Conservation (phyloP, 2,888 invertebrate genomes). For the Nowickia ferox region DNA sequence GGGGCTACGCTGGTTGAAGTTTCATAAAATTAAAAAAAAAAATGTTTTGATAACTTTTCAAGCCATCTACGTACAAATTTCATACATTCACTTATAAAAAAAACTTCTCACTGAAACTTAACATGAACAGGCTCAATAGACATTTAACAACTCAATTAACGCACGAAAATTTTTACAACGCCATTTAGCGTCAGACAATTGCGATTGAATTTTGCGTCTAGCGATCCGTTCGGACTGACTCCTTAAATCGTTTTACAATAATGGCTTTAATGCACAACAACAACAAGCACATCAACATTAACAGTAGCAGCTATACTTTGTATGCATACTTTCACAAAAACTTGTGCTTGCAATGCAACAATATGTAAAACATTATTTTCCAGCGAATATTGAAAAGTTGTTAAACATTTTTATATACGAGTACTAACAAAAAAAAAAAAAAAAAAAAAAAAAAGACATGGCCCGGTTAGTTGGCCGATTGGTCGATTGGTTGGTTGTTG, state of each 20-base stretch:
- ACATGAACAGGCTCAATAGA: conserved; percentile 73
- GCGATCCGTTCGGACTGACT: conserved; percentile 28
- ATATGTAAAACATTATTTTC: conserved; percentile 61
- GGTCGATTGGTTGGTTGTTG: not conserved
- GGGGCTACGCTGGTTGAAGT: too few species aligned
- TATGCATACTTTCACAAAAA: not conserved
- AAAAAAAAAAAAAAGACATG: not conserved
- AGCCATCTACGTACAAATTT: not conserved
- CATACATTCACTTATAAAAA: not conserved
- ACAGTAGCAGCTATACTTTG: not conserved
- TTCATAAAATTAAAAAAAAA: not conserved
- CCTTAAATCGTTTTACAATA: conserved; percentile 59
- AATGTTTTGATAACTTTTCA: conserved; percentile 9
- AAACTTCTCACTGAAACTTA: not conserved
- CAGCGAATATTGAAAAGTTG: conserved; percentile 54
- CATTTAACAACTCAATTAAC: conserved; percentile 77
- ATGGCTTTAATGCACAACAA: conserved; percentile 23
- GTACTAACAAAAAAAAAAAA: too few species aligned
- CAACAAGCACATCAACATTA: not conserved
- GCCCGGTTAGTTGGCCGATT: not conserved
- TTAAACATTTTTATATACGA: conserved; percentile 50
- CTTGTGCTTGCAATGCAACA: not conserved
- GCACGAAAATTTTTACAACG: conserved; percentile 67
- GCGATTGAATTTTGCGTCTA: conserved; percentile 39
- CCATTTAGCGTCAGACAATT: conserved; percentile 66